Base-by-base conservation (phyloP, 1,140 invertebrate species). In the Meloidogyne floridensis region DNA sequence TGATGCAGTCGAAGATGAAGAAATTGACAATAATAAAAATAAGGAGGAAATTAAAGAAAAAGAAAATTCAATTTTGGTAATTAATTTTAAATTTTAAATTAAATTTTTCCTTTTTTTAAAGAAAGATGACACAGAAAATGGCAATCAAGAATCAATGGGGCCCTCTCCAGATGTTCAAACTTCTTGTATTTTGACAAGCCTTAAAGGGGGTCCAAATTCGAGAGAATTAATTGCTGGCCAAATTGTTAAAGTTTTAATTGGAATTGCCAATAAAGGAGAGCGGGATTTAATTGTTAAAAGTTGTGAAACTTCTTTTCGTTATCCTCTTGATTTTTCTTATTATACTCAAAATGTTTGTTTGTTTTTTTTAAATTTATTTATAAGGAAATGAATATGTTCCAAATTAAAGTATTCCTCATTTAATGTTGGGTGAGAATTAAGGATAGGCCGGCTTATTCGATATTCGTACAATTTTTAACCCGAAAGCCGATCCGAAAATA, bases 241-340 rank as follows among this genome's bases (percentile, higher is more conserved):
- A 87, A 92, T 95, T 73, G 95, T 97, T 2, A 95, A 98, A 91
- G 95, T 98, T 89, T 92, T 99, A 2, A 95, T 99, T 85, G 96
- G 97, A 65, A 98, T 99, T 90, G 94, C 93, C 15, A 99, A 99
- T 91, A 96, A 95, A 90, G 97, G 96, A 59, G 92, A 94, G 81
- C 90, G 91, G 77, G 95, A 97, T 84, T 97, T 98, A 87, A 91
- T 95, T 13, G 92, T 99, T 9, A 96, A 98, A 90, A 94, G 94
- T 3, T 92, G 98, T 87, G 97, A 98, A 89, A 96, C 96, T 0
- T 98, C 97, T 0, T 97, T 99, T 93, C 93, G 97, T 87, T 99
- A 98, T 90, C 96, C 97, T 20, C 95, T 98, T 93, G 97, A 99
- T 91, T 98, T 96, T 91, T 96, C 94, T 85, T 99, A 96, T 90